Conservation (phyloP, 92 coral and sea anemone species). For the Epizoanthus fatuus region DNA sequence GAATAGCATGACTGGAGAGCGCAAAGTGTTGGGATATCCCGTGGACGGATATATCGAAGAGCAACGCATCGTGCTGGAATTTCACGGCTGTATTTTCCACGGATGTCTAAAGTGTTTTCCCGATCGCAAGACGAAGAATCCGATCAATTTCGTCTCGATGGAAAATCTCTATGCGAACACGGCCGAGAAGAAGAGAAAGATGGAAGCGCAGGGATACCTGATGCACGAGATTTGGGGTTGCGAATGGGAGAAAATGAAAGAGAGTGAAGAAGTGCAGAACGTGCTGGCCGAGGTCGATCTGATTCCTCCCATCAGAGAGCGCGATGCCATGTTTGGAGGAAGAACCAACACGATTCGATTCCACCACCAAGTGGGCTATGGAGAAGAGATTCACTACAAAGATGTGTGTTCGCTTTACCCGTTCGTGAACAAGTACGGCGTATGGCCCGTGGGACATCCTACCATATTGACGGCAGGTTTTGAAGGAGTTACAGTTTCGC, state of each 20-base stretch:
- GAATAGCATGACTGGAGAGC: not conserved
- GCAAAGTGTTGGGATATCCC: not conserved
- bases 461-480: not conserved
- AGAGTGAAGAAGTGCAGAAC: not conserved
- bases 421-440: not conserved
- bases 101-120: not conserved
- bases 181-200: not conserved
- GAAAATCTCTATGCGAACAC: not conserved
- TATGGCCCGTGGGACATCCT: not conserved
- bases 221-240: not conserved
- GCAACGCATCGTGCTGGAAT: not conserved
- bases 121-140: not conserved
- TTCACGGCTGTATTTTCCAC: not conserved
- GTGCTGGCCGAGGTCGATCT: not conserved
- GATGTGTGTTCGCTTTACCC: not conserved
- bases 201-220: not conserved
- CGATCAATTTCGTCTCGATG: not conserved
- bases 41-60: constrained; percentile 5
- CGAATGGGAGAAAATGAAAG: not conserved
- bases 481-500: too few species aligned
- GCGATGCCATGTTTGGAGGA: not conserved
- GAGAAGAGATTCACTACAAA: not conserved
- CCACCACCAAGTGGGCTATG: not conserved
- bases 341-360: not conserved
- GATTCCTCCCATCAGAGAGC: not conserved